Evolutionary conservation across 2,888 invertebrate species (phyloP).

Genomic region (Cremastinae sp.): DNA sequence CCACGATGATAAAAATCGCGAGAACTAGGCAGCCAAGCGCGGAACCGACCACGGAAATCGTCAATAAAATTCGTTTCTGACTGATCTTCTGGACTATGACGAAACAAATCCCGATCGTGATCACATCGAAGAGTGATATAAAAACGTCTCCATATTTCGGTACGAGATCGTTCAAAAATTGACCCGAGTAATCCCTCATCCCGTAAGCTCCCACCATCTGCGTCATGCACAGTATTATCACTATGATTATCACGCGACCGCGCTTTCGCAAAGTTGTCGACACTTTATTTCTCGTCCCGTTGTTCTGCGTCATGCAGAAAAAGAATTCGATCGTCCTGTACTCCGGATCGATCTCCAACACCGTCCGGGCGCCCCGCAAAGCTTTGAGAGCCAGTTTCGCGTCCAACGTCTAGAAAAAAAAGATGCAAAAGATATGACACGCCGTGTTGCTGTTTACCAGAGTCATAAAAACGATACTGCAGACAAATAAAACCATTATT

Average conservation of each 20-base stretch:
- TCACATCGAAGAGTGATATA: constrained; percentile 57
- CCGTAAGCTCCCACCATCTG: constrained; percentile 66
- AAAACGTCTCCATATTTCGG: constrained; percentile 57
- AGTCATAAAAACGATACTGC: no score
- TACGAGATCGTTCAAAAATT: constrained; percentile 46
- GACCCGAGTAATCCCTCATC: constrained; percentile 58
- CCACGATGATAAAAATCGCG: constrained; percentile 51
- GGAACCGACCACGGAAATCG: constrained; percentile 61
- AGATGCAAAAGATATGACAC: no score
- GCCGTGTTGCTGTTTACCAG: no score
- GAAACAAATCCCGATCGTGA: constrained; percentile 61
- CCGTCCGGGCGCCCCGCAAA: constrained; percentile 51
- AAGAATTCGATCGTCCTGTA: constrained; percentile 62
- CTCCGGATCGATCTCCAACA: constrained; percentile 65
- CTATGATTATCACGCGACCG: constrained; percentile 25
- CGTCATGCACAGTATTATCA: constrained; percentile 60
- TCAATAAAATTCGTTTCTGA: constrained; percentile 57
- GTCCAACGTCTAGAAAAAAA: constrained; percentile 61
- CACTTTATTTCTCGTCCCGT: neutral
- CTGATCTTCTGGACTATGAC: constrained; percentile 61
- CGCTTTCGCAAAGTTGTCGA: constrained; percentile 9
- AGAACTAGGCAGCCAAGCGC: constrained; percentile 63
- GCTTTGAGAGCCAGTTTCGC: constrained; percentile 65
- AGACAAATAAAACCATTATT: no score
- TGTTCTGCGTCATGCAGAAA: constrained; percentile 45